Percentiles rank a stretch among this genome's conserved stretches.
phyloP scores from a whole-genome alignment of 2,888 invertebrate genomes.

The Prenolepis imparis region DNA sequence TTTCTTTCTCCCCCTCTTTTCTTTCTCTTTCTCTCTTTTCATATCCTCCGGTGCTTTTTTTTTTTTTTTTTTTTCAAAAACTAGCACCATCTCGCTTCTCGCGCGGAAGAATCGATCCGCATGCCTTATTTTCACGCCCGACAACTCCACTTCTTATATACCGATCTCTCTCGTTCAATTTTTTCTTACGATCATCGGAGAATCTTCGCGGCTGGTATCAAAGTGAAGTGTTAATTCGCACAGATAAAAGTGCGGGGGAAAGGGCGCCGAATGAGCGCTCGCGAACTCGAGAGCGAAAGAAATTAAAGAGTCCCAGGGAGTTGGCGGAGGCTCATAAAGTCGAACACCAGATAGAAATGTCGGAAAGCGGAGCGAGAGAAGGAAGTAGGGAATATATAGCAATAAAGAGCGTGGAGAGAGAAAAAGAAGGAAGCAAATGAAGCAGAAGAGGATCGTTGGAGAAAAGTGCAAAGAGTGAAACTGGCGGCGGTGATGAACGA shows the following conservation, averaged over 20 bases:
- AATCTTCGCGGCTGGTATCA: slow-evolving; percentile 6
- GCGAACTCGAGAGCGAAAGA: slow-evolving; percentile 40
- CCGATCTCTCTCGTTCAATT: not conserved
- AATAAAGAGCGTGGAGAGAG: not conserved
- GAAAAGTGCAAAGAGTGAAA: not conserved
- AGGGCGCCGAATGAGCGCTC: not conserved
- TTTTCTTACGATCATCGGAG: not conserved
- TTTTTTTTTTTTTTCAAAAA: slow-evolving; percentile 34
- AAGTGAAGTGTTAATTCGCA: slow-evolving; percentile 41
- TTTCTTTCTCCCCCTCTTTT: not conserved
- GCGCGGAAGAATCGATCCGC: slow-evolving; percentile 28
- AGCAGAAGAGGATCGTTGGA: slow-evolving; percentile 1
- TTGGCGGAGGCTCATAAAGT: slow-evolving; percentile 44
- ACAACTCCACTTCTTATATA: not conserved
- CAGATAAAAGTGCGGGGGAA: slow-evolving; percentile 31
- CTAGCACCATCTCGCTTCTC: not conserved
- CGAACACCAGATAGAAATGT: slow-evolving; percentile 31
- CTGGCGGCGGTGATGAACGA: slow-evolving; percentile 24
- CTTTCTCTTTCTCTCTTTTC: not conserved
- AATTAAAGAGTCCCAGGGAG: slow-evolving; percentile 55
- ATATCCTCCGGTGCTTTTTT: not conserved
- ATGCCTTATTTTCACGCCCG: slow-evolving; percentile 5
- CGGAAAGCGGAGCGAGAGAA: not conserved
- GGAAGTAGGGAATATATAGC: slow-evolving; percentile 8
- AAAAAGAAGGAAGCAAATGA: not conserved